Conservation (phyloP, 2,888 invertebrate species). For the Hyposoter didymator region DNA sequence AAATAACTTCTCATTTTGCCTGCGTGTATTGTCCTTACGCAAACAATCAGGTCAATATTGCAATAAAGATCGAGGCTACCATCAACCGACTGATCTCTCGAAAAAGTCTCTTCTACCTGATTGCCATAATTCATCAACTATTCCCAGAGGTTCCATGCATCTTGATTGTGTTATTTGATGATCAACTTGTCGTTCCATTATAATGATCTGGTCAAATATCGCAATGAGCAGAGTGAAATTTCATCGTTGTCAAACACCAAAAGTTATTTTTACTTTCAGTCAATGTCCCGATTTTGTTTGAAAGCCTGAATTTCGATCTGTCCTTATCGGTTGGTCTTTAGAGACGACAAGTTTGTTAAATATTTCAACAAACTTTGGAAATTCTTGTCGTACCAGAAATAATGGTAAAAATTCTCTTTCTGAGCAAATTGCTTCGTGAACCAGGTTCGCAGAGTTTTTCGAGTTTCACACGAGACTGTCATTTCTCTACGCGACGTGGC, state of each 20-base stretch:
- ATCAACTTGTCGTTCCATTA: neutral
- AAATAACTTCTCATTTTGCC: slow-evolving; percentile 2
- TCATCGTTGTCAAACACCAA: neutral
- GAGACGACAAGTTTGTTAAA: too few species aligned
- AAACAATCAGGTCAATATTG: slow-evolving; percentile 9
- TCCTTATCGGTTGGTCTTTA: too few species aligned
- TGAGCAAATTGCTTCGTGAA: neutral
- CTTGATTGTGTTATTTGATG: neutral
- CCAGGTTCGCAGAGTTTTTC: neutral
- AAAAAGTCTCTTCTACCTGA: neutral
- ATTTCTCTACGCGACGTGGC: neutral
- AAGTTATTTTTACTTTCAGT: too few species aligned
- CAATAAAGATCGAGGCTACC: neutral
- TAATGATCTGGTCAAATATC: neutral
- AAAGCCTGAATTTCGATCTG: too few species aligned
- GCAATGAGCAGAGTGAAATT: neutral
- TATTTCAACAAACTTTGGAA: neutral
- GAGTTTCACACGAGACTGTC: neutral
- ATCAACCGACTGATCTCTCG: slow-evolving; percentile 4
- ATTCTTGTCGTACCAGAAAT: neutral
- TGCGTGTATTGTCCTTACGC: neutral
- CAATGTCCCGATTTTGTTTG: too few species aligned
- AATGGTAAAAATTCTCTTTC: neutral
- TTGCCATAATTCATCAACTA: neutral
- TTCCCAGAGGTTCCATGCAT: neutral